These are phyloP conservation scores for Nansenia antarctica DNA, from an alignment of 2,113 vertebrate genomes.

Conservation along the genomic window DNA sequence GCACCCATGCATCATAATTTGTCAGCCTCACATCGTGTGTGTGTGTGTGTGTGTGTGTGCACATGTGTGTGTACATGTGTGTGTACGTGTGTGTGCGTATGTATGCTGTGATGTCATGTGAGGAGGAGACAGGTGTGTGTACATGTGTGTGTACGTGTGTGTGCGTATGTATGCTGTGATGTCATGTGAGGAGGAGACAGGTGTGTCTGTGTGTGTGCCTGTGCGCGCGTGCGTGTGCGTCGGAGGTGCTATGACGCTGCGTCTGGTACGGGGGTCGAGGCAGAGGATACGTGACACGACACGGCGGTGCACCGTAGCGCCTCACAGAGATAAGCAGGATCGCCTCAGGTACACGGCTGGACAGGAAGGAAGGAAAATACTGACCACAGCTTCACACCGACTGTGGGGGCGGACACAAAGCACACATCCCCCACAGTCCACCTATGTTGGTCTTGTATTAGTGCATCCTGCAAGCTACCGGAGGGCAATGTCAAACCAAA, in stretches of 20 bases:
- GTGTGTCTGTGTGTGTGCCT: no score
- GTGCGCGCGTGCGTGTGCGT: no score
- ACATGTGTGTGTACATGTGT: no score
- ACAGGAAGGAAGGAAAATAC: not conserved
- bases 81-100: no score
- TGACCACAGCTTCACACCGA: not conserved
- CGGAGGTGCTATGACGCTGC: not conserved
- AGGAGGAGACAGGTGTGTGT: no score
- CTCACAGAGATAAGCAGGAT: not conserved
- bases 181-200: no score
- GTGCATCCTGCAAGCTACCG: not conserved
- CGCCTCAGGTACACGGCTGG: not conserved
- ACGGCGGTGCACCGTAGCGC: not conserved
- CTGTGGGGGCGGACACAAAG: not conserved
- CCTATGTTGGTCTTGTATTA: not conserved
- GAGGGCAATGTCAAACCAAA: no score
- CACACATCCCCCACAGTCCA: no score
- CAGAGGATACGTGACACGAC: not conserved
- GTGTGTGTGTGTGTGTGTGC: no score
- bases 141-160: no score
- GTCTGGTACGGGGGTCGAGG: not conserved
- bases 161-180: no score
- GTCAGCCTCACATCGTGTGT: not conserved
- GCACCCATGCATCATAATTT: conserved; percentile 39
- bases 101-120: no score